These are phyloP conservation scores for Leptinotarsa juncta DNA, from an alignment of 2,888 invertebrate genomes.

Conservation along the genomic window DNA sequence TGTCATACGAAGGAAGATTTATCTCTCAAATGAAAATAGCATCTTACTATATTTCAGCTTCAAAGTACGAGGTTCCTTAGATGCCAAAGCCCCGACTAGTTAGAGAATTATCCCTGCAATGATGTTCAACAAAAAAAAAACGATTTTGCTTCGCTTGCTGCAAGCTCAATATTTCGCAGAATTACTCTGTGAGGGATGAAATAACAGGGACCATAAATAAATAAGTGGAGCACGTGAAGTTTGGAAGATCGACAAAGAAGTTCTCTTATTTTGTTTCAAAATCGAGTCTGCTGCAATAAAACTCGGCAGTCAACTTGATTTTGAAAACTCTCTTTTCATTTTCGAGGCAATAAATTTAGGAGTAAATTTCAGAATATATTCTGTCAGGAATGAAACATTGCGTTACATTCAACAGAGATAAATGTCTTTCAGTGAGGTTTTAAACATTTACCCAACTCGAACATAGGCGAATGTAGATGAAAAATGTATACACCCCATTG, in stretches of 20 bases:
- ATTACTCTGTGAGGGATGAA: not conserved
- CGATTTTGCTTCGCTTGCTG: not conserved
- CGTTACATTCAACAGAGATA: not conserved
- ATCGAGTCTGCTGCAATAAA: not conserved
- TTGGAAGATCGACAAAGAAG: not conserved
- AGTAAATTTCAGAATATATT: not conserved
- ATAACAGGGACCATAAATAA: not conserved
- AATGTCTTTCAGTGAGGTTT: too few relatives aligned
- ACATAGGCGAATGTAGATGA: too few relatives aligned
- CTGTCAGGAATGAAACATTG: not conserved
- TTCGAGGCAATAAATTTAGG: not conserved
- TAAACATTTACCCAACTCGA: too few relatives aligned
- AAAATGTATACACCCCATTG: too few relatives aligned
- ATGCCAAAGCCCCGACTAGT: not conserved
- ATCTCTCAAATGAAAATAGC: not conserved
- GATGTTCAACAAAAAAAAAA: not conserved
- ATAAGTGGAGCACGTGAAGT: not conserved
- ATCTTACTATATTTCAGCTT: not conserved
- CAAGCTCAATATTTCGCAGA: not conserved
- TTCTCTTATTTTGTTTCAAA: not conserved
- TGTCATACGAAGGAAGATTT: conserved; percentile 12
- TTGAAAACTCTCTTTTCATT: not conserved
- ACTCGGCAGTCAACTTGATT: not conserved
- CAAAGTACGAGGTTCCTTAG: not conserved
- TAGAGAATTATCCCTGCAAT: not conserved